Evolutionary conservation across 2,797 vertebrate genomes (phyloP).

Genomic region (Poecilia picta): DNA sequence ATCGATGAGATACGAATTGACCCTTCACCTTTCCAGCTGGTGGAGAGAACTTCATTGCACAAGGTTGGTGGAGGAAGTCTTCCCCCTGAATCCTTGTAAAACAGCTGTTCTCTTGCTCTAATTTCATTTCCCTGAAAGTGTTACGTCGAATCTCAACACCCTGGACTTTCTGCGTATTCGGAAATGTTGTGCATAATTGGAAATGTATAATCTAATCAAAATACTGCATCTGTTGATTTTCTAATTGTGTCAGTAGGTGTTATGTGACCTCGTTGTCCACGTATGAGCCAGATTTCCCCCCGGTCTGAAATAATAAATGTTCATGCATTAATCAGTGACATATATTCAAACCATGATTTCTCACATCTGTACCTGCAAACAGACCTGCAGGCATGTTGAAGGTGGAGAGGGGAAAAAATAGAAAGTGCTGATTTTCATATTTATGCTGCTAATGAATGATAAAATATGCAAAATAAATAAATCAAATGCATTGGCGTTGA

Average conservation of each 20-base stretch:
- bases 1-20: conserved; percentile 92
- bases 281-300: background rate
- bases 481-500: background rate
- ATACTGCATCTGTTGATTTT: background rate
- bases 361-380: background rate
- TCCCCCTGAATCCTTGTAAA: background rate
- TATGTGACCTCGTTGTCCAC: background rate
- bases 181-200: background rate
- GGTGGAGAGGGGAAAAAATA: background rate
- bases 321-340: background rate
- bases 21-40: conserved; percentile 94
- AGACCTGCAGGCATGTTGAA: background rate
- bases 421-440: background rate
- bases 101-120: conserved; percentile 4
- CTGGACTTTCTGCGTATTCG: background rate
- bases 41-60: conserved; percentile 94
- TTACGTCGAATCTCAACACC: background rate
- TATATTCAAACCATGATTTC: background rate
- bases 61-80: conserved; percentile 80
- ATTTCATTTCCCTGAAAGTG: background rate
- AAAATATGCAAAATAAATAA: background rate
- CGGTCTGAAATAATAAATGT: background rate
- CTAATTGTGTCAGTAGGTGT: background rate
- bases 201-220: background rate
- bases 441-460: background rate